Percentiles rank a stretch among this genome's conserved stretches.
These are phyloP conservation scores for Bathynomus jamesi DNA, from an alignment of 1,140 invertebrate species.

Conservation along the genomic window DNA sequence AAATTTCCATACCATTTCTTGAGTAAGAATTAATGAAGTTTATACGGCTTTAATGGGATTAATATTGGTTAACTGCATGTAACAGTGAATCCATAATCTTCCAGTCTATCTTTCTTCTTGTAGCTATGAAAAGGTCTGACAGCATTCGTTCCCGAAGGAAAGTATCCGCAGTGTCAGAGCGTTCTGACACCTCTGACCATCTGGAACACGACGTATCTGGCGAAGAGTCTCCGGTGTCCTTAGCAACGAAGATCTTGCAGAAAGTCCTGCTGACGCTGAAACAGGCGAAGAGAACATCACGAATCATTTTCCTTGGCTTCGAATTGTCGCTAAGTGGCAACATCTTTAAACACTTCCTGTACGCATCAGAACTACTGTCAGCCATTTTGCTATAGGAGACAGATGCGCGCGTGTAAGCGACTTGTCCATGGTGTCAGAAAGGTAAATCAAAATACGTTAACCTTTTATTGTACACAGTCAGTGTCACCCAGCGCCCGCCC, in stretches of 20 bases:
- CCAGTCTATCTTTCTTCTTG: too few relatives aligned
- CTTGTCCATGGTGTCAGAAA: constrained; percentile 70
- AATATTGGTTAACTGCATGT: too few relatives aligned
- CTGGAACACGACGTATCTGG: constrained; percentile 57
- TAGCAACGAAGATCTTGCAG: constrained; percentile 81
- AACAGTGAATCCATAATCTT: too few relatives aligned
- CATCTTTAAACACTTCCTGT: constrained; percentile 88
- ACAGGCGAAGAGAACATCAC: constrained; percentile 68
- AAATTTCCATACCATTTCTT: too few relatives aligned
- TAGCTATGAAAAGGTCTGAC: constrained; percentile 40
- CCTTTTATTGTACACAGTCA: too few relatives aligned
- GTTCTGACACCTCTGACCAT: constrained; percentile 68
- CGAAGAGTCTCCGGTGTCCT: constrained; percentile 76
- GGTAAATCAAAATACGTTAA: too few relatives aligned
- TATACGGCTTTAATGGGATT: too few relatives aligned
- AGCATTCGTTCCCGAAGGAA: constrained; percentile 41
- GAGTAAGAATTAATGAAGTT: too few relatives aligned
- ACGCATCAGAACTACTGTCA: constrained; percentile 90
- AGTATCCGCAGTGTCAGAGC: constrained; percentile 40
- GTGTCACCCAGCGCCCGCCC: too few relatives aligned
- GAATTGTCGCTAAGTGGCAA: constrained; percentile 76
- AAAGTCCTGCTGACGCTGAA: constrained; percentile 67
- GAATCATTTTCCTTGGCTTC: constrained; percentile 87
- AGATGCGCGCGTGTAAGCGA: constrained; percentile 78
- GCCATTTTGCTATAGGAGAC: constrained; percentile 84